Evolutionary conservation across 2,113 vertebrate species (phyloP), one percentile per base, ranked within the genome.

Genomic region (Microtus oregoni): DNA sequence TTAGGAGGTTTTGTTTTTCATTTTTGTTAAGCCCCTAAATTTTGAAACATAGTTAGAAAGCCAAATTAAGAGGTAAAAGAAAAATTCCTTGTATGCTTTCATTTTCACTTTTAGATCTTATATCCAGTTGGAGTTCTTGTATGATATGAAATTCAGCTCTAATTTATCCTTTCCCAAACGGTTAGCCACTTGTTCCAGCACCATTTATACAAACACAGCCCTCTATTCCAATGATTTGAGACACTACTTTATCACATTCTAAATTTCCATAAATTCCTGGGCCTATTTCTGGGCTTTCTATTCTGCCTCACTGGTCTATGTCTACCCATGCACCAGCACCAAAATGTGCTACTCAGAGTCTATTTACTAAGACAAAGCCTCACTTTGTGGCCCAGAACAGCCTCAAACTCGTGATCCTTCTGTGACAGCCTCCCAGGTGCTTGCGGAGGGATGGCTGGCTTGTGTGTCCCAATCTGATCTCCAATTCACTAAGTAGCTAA

Each of bases 21-120:
- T 73, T 28, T 92, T 61, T 83, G 82, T 68, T 73, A 79, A 79
- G 65, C 58, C 58, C 85, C 38, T 86, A 67, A 92, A 94, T n/a
- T 81, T 90, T 75, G 38, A 92, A 44, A 68, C 32, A 86, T 22
- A 58, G 55, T 88, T 76, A 85, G 63, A 86, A 96, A 89, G 50
- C 4, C 50, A 38, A 61, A 7, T 35, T 58, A 52, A n/a, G 12
- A 92, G 5, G 26, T 83, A 38, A 94, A 72, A 92, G 70, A 95
- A 92, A 35, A 87, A 52, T 76, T 81, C 73, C 58, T 78, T 38
- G 6, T 76, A 61, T 20, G 38, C 44, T 86, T 94, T 86, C 61
- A 38, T 82, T 68, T 81, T 95, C 65, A 70, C 77, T 76, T 87
- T 87, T 63, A 87, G 38, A 68, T 95, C 63, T 58, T 79, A 44